These are phyloP conservation scores for Lateolabrax maculatus DNA, from an alignment of 2,797 vertebrate genomes.

Conservation along the genomic window DNA sequence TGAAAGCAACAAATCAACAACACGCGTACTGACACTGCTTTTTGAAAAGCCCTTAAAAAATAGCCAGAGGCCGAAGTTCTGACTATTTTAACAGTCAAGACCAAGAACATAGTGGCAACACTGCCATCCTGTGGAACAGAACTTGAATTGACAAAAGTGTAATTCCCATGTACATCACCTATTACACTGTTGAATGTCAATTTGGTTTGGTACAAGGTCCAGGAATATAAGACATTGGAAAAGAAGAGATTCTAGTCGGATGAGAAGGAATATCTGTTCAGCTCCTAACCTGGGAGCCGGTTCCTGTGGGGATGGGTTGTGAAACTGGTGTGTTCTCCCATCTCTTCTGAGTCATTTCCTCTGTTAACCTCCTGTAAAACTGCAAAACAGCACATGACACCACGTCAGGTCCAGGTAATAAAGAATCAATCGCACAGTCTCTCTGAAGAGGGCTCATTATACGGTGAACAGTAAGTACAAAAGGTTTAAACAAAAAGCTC, in stretches of 20 bases:
- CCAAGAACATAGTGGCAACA: constrained; percentile 27
- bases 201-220: not conserved
- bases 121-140: constrained; percentile 74
- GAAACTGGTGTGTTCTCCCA: constrained; percentile 92
- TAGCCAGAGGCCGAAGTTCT: not conserved
- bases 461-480: not conserved
- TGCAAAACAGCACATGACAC: constrained; percentile 63
- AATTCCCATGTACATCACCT: not conserved
- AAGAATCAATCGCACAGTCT: not conserved
- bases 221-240: not conserved
- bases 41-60: not conserved
- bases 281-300: constrained; percentile 85
- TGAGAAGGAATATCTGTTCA: not conserved
- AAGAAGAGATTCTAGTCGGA: not conserved
- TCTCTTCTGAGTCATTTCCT: constrained; percentile 95
- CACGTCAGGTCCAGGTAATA: not conserved
- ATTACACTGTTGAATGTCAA: not conserved
- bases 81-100: not conserved
- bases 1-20: not conserved
- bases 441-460: not conserved
- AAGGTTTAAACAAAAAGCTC: not conserved
- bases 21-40: not conserved
- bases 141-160: not conserved
- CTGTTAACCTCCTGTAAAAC: constrained; percentile 95
- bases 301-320: constrained; percentile 87